Evolutionary conservation across 2,888 invertebrate genomes (phyloP).

Genomic region (Apoda limacodes): DNA sequence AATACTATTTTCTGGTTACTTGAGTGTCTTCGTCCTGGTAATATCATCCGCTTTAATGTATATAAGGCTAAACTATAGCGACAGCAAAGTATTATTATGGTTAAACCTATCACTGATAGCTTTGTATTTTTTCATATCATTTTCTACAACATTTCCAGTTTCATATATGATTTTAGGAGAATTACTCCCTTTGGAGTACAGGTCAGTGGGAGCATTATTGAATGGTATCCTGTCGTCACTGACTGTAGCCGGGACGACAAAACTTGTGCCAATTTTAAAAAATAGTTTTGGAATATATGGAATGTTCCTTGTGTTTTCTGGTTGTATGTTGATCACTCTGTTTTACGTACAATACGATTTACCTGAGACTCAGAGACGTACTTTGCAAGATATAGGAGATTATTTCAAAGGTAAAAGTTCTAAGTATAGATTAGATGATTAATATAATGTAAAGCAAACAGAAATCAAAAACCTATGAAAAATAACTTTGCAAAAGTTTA

Average conservation of each 20-base stretch:
- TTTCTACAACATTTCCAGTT: background rate
- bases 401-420: background rate
- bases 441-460: too few species aligned
- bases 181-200: background rate
- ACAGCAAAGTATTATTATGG: background rate
- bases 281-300: background rate
- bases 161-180: background rate
- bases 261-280: background rate
- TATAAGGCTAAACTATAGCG: background rate
- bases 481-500: too few species aligned
- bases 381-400: slow-evolving; percentile 4
- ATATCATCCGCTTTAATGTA: background rate
- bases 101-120: background rate
- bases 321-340: background rate
- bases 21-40: background rate
- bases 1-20: background rate
- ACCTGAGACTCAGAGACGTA: slow-evolving; percentile 7
- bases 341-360: background rate
- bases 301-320: background rate
- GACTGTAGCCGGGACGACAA: background rate
- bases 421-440: too few species aligned
- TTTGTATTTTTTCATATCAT: background rate
- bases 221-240: background rate
- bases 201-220: background rate
- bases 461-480: too few species aligned